A percentile compares a stretch with the other conserved stretches of the same genome.
Conservation (phyloP, 1,140 invertebrate species). For the Brachionus rotundiformis region DNA sequence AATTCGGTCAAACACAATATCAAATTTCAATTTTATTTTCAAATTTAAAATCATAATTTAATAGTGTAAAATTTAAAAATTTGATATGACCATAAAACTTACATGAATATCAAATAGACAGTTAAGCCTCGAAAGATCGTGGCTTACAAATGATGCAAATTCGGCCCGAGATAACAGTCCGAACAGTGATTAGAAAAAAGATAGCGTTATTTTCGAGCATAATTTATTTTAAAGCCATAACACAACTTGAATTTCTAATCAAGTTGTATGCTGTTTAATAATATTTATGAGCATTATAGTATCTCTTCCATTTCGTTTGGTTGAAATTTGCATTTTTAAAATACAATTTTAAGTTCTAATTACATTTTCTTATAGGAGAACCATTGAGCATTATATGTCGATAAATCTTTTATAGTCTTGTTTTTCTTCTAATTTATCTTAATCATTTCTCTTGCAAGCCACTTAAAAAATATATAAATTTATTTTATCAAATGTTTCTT, state of each 20-base stretch:
- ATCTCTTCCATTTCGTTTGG: not conserved
- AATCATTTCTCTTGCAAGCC: not conserved
- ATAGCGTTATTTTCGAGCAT: not conserved
- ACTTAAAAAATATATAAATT: not conserved
- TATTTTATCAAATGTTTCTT: conserved; percentile 13
- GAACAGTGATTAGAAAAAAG: not conserved
- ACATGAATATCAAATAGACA: not conserved
- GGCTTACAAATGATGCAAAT: conserved; percentile 13
- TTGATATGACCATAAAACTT: conserved; percentile 25
- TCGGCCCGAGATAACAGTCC: not conserved
- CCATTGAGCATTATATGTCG: not conserved
- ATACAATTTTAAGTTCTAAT: conserved; percentile 20
- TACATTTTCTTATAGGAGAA: conserved; percentile 38
- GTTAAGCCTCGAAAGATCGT: not conserved
- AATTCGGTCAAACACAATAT: conserved; percentile 47
- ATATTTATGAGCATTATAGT: conserved; percentile 30
- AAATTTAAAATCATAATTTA: conserved; percentile 17
- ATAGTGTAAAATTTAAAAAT: conserved; percentile 31
- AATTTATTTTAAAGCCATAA: conserved; percentile 6
- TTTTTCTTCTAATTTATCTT: conserved; percentile 18
- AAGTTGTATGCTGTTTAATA: conserved; percentile 39
- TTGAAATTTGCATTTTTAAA: conserved; percentile 33
- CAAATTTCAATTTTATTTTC: conserved; percentile 26
- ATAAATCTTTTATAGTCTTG: not conserved
- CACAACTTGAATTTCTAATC: conserved; percentile 19